Evolutionary conservation across 2,888 invertebrate species (phyloP).

Genomic region (Dexiosoma caninum): DNA sequence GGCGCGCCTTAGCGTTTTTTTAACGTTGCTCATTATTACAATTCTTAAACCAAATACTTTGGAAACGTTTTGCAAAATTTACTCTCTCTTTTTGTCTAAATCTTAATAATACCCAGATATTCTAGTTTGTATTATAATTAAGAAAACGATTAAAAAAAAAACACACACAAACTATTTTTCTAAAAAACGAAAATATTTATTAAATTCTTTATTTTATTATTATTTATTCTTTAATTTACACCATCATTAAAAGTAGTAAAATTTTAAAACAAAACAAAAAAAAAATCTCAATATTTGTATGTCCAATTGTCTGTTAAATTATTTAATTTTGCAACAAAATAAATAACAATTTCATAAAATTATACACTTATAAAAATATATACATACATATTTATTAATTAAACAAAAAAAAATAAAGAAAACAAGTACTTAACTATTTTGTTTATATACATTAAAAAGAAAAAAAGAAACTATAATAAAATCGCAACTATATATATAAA

Average conservation of each 20-base stretch:
- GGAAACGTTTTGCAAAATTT: not conserved
- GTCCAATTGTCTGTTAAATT: conserved; percentile 49
- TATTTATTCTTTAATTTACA: conserved; percentile 69
- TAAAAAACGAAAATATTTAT: not conserved
- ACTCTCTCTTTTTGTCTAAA: conserved; percentile 32
- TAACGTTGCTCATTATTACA: conserved; percentile 34
- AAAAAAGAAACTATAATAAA: conserved; percentile 1
- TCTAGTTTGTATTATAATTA: not conserved
- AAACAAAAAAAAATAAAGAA: not conserved
- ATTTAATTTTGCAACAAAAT: conserved; percentile 16
- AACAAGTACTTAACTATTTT: conserved; percentile 46
- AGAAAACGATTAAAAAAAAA: not conserved
- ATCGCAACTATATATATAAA: conserved; percentile 7
- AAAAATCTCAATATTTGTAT: conserved; percentile 38
- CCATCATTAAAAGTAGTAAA: conserved; percentile 72
- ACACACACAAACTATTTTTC: no score
- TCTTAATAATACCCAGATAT: conserved; percentile 14
- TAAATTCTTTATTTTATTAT: conserved; percentile 49
- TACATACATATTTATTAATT: conserved; percentile 28
- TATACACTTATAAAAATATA: conserved; percentile 22
- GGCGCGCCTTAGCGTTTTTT: not conserved
- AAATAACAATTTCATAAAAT: not conserved
- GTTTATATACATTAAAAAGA: conserved; percentile 50
- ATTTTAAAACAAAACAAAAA: conserved; percentile 31
- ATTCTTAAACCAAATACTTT: not conserved